Base-by-base conservation (phyloP, 2,888 invertebrate genomes). In the Diplolepis rosae region DNA sequence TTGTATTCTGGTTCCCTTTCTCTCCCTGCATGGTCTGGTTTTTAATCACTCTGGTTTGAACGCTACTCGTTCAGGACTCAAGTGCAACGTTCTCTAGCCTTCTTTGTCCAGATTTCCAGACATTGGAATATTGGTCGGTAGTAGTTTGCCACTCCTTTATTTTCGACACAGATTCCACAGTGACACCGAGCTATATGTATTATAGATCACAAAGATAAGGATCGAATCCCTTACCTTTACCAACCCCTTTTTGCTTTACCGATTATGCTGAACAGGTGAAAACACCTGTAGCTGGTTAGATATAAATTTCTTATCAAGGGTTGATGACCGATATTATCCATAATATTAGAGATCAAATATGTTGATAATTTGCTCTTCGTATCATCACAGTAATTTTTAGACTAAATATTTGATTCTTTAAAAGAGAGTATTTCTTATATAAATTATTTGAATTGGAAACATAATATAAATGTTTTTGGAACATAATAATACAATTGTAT, bases 21-120 rank as follows among this genome's bases (percentile, higher is more conserved):
- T 72, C 56, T 28, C n/a, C 66, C 51, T 28, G 28, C 28, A 32
- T 65, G 39, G 52, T 45, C 66, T 48, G 65, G 65, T 39, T 66
- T 66, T 73, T 80, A 82, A 79, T 82, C 78, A 76, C 68, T 68
- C 73, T 66, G 65, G 69, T 70, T 68, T 69, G 68, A 71, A 72
- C 68, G 74, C 39, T 69, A 65, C 77, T 79, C 80, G 80, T 82
- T 85, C 80, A 81, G 80, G 83, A 85, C 83, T 84, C 79, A 82
- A 73, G 66, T 72, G 77, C 76, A 71, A 67, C 67, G 68, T 68
- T 65, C 73, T 71, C 79, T 68, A 72, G 70, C 74, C 79, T 84
- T 78, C 84, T 85, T 84, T 84, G 84, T 84, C 75, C 80, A 78
- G 77, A 80, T 83, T 81, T 78, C 76, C 80, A 81, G 80, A 81